Conservation (phyloP, 2,113 vertebrate species). For the Clarias magur region DNA sequence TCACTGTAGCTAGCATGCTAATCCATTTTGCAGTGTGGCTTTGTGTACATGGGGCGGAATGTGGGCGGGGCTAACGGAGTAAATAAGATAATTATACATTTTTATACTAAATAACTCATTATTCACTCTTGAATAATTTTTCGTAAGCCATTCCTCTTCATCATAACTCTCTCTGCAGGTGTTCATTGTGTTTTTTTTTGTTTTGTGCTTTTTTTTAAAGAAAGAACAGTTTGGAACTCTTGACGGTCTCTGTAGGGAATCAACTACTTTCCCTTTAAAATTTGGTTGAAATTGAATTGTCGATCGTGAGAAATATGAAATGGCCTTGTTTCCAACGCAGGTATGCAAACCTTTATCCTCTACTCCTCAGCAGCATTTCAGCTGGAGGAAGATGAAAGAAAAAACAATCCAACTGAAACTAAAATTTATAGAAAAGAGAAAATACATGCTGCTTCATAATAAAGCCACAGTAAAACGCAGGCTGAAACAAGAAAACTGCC, state of each 20-base stretch:
- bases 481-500: not conserved
- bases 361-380: not conserved
- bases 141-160: no score
- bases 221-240: no score
- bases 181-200: not conserved
- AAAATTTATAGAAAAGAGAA: not conserved
- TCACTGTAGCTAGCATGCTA: not conserved
- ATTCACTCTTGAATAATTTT: not conserved
- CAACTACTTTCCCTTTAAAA: not conserved
- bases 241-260: not conserved
- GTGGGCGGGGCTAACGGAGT: not conserved
- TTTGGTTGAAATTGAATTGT: no score
- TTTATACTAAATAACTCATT: not conserved
- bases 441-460: not conserved
- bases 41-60: not conserved
- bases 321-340: no score
- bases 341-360: conserved; percentile 2
- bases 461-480: not conserved
- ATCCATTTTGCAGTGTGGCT: not conserved
- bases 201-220: no score
- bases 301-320: not conserved
- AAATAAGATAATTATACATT: not conserved
- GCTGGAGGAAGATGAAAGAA: not conserved
- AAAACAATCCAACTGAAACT: not conserved
- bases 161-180: not conserved